Base-by-base conservation (phyloP, 2,113 vertebrate species). In the Hippocampus comes region DNA sequence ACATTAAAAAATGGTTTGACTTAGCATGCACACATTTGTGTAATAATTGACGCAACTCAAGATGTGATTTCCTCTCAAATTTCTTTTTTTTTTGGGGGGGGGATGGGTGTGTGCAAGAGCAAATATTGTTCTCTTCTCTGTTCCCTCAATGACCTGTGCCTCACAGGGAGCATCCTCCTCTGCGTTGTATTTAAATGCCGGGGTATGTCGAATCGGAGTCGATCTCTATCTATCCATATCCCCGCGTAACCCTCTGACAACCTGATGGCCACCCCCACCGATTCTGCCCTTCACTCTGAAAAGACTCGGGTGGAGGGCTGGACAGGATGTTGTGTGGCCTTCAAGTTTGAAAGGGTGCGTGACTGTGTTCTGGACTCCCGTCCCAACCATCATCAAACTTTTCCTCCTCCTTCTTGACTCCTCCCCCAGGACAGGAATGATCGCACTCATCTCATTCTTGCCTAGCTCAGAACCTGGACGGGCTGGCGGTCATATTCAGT, bases 151-250 rank as follows among this genome's bases (percentile, higher is more conserved):
- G 74, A 78, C 77, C 82, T 80, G 48, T 90, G 86, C 86, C 82
- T 82, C 82, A 83, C 91, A 92, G 90, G 90, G 88, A 85, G 87
- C 89, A 41, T 91, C 90, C 77, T 92, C 91, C 82, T 91, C 91
- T 87, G 88, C 88, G 85, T 90, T 90, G 74, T 90, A 90, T 78
- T 86, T 88, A 85, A 90, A 89, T 79, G 76, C 84, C 79, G 78
- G 86, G 87, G 89, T 90, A 91, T 83, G 90, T 91, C 79, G 72
- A 67, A 82, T 79, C 73, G 74, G 77, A 83, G 78, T 75, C 74
- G 48, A 38, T 38, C 70, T 78, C 25, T 73, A 53, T 76, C 49
- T 73, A 46, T 77, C 42, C 41, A 79, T 73, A 65, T 27, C 53
- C 55, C 49, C 67, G 78, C 34, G 34, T 70, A 77, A 84, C 76